Percentiles rank a stretch among this genome's conserved stretches.
phyloP scores from a whole-genome alignment of 2,797 vertebrate genomes.

The Characodon lateralis region DNA sequence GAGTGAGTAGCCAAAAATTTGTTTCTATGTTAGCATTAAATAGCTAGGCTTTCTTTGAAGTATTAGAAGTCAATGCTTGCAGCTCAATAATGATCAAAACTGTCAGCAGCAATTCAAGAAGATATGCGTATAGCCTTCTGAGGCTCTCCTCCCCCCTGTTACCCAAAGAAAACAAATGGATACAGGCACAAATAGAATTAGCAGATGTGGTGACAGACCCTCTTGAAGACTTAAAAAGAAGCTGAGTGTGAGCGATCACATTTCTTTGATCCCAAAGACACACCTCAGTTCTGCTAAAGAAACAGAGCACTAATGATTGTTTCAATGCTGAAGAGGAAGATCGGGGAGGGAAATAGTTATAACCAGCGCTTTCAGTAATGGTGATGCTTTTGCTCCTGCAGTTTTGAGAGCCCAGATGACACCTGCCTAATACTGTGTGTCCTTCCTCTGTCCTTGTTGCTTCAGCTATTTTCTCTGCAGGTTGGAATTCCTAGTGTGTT shows the following conservation, averaged over 20 bases:
- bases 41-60: constrained; percentile 59
- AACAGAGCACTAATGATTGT: constrained; percentile 13
- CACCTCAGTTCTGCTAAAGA: constrained; percentile 1
- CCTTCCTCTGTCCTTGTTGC: constrained; percentile 66
- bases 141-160: constrained; percentile 39
- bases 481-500: constrained; percentile 62
- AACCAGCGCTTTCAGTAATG: constrained; percentile 30
- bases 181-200: constrained; percentile 56
- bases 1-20: constrained; percentile 41
- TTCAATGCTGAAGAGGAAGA: constrained; percentile 23
- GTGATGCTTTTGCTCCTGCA: constrained; percentile 52
- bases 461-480: constrained; percentile 63
- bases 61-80: constrained; percentile 52
- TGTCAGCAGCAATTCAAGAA: constrained; percentile 64
- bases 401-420: constrained; percentile 55
- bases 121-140: constrained; percentile 47
- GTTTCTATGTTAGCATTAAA: constrained; percentile 59
- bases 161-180: constrained; percentile 57
- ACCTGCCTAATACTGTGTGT: constrained; percentile 69
- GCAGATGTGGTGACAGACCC: constrained; percentile 55
- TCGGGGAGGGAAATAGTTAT: constrained; percentile 7
- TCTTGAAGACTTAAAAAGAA: constrained; percentile 18
- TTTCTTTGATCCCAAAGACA: constrained; percentile 47
- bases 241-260: constrained; percentile 41
- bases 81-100: constrained; percentile 70